Base-by-base conservation (phyloP, 2,113 vertebrate genomes). In the Abramis brama region DNA sequence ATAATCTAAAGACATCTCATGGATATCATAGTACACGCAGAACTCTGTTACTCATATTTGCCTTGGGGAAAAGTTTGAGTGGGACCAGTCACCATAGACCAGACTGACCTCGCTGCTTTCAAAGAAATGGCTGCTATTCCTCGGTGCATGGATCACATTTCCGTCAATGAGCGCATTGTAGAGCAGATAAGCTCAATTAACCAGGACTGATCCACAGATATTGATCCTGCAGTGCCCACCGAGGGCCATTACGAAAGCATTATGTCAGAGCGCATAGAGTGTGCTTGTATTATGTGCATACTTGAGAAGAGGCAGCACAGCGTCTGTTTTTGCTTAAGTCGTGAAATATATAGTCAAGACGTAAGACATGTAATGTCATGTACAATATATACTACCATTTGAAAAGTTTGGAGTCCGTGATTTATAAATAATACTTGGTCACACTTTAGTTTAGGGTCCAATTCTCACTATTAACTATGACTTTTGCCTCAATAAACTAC, bases 161-260 rank as follows among this genome's bases (percentile, higher is more conserved):
- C 78, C 13, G 6, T 68, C 19, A n/a, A 60, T 50, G 64, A 73
- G 47, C 23, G 15, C 25, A 60, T 57, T 76, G 47, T 79, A 77
- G 39, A 80, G 60, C 50, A 30, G 81, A 81, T 87, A 30, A 57
- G 62, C 77, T 88, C 87, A 87, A 89, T 89, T 82, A 88, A 87
- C 82, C 79, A 43, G 36, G 57, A 30, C 52, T 82, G 66, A 85
- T 85, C 39, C 43, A 82, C 73, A 64, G 59, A 10, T 71, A 84
- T 87, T 30, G 82, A 88, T 89, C 83, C 60, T 2, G 57, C 43
- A 43, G 43, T 43, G 43, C 76, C 50, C 39, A 36, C 66, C 6
- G n/a, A 47, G 45, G 59, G 62, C 62, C 30, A 50, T 59, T 80
- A 55, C 15, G 11, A 74, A 47, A 57, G 77, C 74, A 76, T 84